A percentile compares a stretch with the other conserved stretches of the same genome.
phyloP scores from a whole-genome alignment of 1,140 invertebrate genomes.

The Sitobion miscanthi region DNA sequence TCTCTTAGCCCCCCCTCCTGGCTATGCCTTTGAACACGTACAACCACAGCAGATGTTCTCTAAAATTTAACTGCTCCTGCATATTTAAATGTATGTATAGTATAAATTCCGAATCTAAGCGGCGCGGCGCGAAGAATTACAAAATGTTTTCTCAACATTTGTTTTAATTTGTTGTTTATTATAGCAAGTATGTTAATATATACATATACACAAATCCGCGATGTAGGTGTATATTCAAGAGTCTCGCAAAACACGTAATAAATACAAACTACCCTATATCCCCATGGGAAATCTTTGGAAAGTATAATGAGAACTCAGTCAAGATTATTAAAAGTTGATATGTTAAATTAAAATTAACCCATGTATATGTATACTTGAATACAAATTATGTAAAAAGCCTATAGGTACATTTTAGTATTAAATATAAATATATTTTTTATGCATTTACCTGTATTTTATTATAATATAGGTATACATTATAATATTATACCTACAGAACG shows the following conservation, averaged over 20 bases:
- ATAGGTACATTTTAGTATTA: background rate
- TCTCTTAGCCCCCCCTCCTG: no score
- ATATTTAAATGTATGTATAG: background rate
- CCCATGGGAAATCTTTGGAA: slow-evolving; percentile 41
- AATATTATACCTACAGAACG: background rate
- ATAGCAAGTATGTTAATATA: background rate
- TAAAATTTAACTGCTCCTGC: background rate
- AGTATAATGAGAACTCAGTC: slow-evolving; percentile 48
- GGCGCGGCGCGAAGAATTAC: background rate
- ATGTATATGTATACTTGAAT: background rate
- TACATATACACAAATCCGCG: background rate
- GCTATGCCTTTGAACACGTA: no score
- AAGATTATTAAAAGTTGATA: slow-evolving; percentile 47
- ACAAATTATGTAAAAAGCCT: background rate
- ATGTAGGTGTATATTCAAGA: background rate
- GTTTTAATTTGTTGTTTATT: slow-evolving; percentile 18
- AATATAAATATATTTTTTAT: background rate
- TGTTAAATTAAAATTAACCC: slow-evolving; percentile 8
- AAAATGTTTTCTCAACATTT: background rate
- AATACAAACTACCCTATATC: slow-evolving; percentile 28
- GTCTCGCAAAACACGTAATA: background rate
- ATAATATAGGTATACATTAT: background rate
- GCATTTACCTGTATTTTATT: background rate
- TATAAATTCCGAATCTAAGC: background rate
- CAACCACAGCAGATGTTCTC: background rate